Base-by-base conservation (phyloP, 2,797 vertebrate genomes). In the Echiichthys vipera region DNA sequence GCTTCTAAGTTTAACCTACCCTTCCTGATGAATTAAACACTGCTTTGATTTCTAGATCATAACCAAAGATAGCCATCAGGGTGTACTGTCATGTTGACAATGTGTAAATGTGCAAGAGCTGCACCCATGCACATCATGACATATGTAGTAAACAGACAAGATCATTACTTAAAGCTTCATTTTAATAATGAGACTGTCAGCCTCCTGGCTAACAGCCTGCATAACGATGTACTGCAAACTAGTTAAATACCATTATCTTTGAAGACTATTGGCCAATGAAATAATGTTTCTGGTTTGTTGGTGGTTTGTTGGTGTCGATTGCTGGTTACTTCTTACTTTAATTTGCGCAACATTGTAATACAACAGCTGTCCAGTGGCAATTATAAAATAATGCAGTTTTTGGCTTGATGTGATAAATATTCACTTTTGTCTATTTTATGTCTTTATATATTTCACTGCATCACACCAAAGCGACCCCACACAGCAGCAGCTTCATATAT, bases 151-250 rank as follows among this genome's bases (percentile, higher is more conserved):
- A 85, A 81, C 43, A 82, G 70, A 72, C 66, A 76, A 58, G 51
- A 76, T 69, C 34, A 58, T 86, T 83, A 84, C 86, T 86, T 89
- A 88, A 76, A 83, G 68, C 50, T 69, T 42, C 4, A 10, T 56
- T 69, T 90, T 86, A 85, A n/a, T n/a, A 32, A 84, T 84, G 62
- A 84, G 77, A 50, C 75, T 65, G 81, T 53, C 71, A 68, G 78
- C 46, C 61, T 77, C 43, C 47, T 65, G 57, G 75, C 45, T 75
- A 74, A 75, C 64, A 73, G 61, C 61, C 18, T 53, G 58, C 11
- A 7, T 59, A 25, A 12, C 63, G 40, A 78, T 75, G 62, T 24
- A 61, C 56, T 49, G 58, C 80, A 71, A 49, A 54, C 56, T 32
- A 67, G 59, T 42, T 63, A 54, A 4, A 51, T 25, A 67, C 1